Conservation (phyloP, 2,888 invertebrate species). For the Chymomyza fuscimana region DNA sequence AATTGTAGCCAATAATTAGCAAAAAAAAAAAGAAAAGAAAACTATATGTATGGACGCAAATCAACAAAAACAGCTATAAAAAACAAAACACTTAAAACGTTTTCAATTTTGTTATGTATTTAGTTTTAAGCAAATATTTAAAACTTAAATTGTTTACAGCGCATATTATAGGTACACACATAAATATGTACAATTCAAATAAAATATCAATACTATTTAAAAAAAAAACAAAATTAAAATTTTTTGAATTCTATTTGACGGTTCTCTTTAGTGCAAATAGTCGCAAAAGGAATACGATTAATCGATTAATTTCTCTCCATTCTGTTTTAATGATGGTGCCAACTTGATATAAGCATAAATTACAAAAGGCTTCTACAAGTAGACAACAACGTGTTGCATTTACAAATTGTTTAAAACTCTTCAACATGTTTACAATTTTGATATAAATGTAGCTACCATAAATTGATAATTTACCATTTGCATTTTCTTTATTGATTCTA, state of each 20-base stretch:
- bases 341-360: too few species aligned
- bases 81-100: conserved; percentile 59
- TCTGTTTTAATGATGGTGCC: too few species aligned
- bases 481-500: too few species aligned
- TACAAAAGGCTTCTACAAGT: too few species aligned
- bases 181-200: conserved; percentile 68
- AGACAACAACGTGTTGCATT: too few species aligned
- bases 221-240: conserved; percentile 33
- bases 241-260: not conserved
- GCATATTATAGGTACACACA: conserved; percentile 68
- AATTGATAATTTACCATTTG: too few species aligned
- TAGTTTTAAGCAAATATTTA: conserved; percentile 68
- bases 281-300: too few species aligned
- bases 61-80: conserved; percentile 2
- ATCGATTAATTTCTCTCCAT: too few species aligned
- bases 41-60: conserved; percentile 40
- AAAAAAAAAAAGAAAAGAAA: conserved; percentile 39
- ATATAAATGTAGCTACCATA: too few species aligned
- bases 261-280: too few species aligned
- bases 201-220: conserved; percentile 60
- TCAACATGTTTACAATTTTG: too few species aligned
- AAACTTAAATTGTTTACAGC: conserved; percentile 58
- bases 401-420: too few species aligned
- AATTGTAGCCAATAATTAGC: conserved; percentile 61
- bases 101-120: conserved; percentile 73